Conservation (phyloP, 37 sponge, comb jelly and placozoan species). For the Oscarella lobularis region DNA sequence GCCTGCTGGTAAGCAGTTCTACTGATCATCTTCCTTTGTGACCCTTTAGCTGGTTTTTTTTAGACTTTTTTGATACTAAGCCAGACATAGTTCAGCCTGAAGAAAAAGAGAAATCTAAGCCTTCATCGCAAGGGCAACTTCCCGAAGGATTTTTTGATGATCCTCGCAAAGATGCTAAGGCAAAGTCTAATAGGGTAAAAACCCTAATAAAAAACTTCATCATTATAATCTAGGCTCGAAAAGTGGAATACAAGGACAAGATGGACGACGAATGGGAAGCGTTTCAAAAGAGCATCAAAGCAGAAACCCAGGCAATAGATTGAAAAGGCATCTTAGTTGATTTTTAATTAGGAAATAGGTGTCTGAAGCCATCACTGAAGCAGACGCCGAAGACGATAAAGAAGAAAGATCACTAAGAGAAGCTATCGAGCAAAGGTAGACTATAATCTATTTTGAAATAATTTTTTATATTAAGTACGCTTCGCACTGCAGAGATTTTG, state of each 20-base stretch:
- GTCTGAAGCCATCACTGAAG: background rate
- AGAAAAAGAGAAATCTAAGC: no score
- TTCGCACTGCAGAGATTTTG: background rate
- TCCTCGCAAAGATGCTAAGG: constrained; percentile 80
- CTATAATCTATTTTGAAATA: background rate
- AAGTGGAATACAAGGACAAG: constrained; percentile 67
- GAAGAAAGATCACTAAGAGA: background rate
- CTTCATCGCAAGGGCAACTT: no score
- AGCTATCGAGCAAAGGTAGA: background rate
- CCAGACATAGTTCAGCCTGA: no score
- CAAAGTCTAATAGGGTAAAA: background rate
- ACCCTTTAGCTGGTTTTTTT: no score
- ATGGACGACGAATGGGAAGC: constrained; percentile 72
- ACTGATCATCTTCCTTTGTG: background rate
- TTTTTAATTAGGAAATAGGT: background rate
- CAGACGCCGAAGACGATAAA: background rate
- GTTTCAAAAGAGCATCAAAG: constrained; percentile 72
- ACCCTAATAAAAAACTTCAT: background rate
- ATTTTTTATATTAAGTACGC: background rate
- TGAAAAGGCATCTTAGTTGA: background rate
- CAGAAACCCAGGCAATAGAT: constrained; percentile 46
- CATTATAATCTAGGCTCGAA: constrained; percentile 10
- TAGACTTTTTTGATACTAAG: constrained; percentile 2
- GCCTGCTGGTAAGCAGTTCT: background rate
- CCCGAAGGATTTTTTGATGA: constrained; percentile 97